phyloP scores from a whole-genome alignment of 2,113 vertebrate species.

The Romanogobio albipinnatus region DNA sequence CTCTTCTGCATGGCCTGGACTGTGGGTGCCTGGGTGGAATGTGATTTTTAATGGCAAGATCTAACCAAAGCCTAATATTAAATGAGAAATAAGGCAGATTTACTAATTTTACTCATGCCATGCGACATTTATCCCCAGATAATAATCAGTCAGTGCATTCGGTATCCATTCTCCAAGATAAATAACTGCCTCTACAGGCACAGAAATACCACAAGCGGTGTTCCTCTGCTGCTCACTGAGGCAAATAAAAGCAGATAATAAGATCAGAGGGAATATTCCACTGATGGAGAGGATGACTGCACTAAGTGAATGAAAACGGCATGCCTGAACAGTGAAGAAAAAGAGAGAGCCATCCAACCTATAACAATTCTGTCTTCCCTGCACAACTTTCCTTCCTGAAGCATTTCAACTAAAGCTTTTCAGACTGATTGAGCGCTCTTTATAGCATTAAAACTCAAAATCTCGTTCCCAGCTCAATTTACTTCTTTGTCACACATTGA shows the following conservation, averaged over 20 bases:
- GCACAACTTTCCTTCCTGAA: background rate
- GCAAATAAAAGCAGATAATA: conserved; percentile 21
- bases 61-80: no score
- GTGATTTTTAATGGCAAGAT: no score
- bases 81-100: no score
- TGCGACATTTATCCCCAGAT: no score
- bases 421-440: background rate
- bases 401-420: background rate
- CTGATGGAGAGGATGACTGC: conserved; percentile 31
- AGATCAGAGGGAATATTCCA: conserved; percentile 12
- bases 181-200: background rate
- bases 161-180: background rate
- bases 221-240: conserved; percentile 17
- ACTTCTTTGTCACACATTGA: background rate
- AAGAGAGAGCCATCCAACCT: background rate
- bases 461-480: background rate
- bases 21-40: background rate
- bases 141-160: no score
- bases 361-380: background rate
- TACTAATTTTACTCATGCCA: no score
- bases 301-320: conserved; percentile 61
- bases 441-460: background rate
- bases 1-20: background rate
- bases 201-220: background rate
- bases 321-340: conserved; percentile 43